Conservation (phyloP, 2,113 vertebrate species). For the Indri indri region DNA sequence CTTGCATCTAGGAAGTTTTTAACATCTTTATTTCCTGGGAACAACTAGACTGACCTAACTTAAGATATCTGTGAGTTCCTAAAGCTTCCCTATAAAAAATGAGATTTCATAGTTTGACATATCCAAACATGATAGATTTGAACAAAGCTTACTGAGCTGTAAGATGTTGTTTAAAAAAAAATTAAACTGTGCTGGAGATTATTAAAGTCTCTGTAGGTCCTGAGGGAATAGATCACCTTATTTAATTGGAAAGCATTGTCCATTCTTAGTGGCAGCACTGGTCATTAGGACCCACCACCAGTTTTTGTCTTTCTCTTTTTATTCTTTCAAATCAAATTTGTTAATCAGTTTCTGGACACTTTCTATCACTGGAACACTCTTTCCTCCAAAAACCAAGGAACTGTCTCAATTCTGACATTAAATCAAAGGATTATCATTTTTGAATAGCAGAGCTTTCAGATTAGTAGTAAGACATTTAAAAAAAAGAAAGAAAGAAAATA, state of each 20-base stretch:
- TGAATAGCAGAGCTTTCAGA: conserved; percentile 28
- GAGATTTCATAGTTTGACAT: not conserved
- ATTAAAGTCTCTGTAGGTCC: not conserved
- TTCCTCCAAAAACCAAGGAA: not conserved
- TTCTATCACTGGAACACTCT: not conserved
- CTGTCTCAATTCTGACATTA: not conserved
- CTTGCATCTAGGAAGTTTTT: not conserved
- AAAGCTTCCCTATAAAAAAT: not conserved
- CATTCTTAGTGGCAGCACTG: not conserved
- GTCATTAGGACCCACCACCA: not conserved
- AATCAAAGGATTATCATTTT: conserved; percentile 41
- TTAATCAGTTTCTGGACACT: not conserved
- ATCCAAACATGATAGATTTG: not conserved
- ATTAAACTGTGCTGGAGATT: not conserved
- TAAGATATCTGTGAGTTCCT: not conserved
- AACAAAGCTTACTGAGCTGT: not conserved
- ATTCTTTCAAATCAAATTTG: conserved; percentile 9
- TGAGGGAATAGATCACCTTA: not conserved
- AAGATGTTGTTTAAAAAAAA: not conserved
- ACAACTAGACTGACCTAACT: not conserved
- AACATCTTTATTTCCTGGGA: conserved; percentile 41
- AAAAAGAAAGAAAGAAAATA: not conserved
- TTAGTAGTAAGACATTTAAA: conserved; percentile 30
- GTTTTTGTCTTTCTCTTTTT: not conserved
- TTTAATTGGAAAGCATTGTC: not conserved